Base-by-base conservation (phyloP, 2,797 vertebrate genomes). In the Craterocephalus amniculus region DNA sequence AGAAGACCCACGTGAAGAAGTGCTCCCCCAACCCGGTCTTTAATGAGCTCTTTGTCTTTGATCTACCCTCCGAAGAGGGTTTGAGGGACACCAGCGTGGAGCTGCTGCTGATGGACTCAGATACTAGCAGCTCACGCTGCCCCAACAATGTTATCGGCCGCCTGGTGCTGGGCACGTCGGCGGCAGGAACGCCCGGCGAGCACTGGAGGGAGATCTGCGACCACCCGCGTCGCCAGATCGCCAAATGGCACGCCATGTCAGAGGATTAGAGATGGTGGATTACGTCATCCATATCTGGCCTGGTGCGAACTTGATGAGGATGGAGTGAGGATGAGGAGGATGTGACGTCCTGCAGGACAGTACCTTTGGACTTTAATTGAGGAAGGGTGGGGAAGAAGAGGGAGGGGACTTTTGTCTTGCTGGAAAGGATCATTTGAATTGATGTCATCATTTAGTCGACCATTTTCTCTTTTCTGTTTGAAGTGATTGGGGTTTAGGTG, bases 171-270 rank as follows among this genome's bases (percentile, higher is more conserved):
- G 96, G 96, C 65, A 95, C 96, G 3, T 87, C 95, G 0, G 95
- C 94, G 4, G 94, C 96, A 61, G 97, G 97, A 78, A 96, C 95
- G 6, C 91, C 95, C 0, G 97, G 97, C 1, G 97, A 99, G 77
- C 98, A 99, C 89, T 99, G 98, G 98, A 96, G 96, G 54, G 97
- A 99, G 91, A 99, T 99, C 79, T 97, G 97, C 35, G 97, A 99
- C 88, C 97, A 97, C 66, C 98, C 98, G 4, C 95, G 98, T 82
- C 95, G 97, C 84, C 97, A 99, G 88, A 98, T 99, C 57, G 98
- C 98, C 76, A 99, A 99, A 87, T 99, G 98, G 98, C 98, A 99
- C 18, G 92, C 88, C 81, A 88, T 99, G 81, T 95, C 95, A 9
- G 97, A 97, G 82, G 97, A 96, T 83, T 99, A 98, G 89, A 63